Evolutionary conservation across 2,113 vertebrate genomes (phyloP), one percentile per base, ranked within the genome.

Genomic region (Xiphorhynchus elegans): DNA sequence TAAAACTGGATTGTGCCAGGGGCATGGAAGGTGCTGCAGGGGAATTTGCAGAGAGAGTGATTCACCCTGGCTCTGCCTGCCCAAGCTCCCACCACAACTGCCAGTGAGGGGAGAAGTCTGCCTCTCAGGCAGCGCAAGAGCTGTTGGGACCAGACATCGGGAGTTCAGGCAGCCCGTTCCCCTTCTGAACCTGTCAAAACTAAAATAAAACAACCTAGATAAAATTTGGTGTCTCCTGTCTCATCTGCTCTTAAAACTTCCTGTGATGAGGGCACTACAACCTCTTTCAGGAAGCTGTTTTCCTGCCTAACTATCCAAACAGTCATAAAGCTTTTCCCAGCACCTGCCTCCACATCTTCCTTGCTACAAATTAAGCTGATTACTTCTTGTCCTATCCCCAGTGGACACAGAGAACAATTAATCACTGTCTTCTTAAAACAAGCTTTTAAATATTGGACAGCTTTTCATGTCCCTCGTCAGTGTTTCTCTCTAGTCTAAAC

Each of bases 341-440:
- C 74, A 93, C 62, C 79, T 78, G 92, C 82, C 62, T 84, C 87
- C 44, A 91, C 49, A 95, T 95, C 89, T 95, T 94, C 74, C 89
- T 69, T 82, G 66, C 87, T 58, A 64, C 53, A 95, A 95, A 95
- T 95, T 95, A 95, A 95, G 91, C 87, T 82, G 87, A 89, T 95
- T 96, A 95, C 46, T 87, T 93, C 89, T 84, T 58, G n/a, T 76
- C 81, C 58, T 89, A 79, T 75, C n/a, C 84, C 53, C 91, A 84
- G 46, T 29, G 31, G 94, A 93, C 89, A 87, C 21, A 68, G 37
- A 86, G 83, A 79, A 95, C 69, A 96, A 96, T 94, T 95, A 96
- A 94, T 93, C 87, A 96, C 70, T 89, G 89, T 79, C 91, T 72
- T 95, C 91, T 97, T 94, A 95, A 94, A 91, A 87, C 84, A 95